A percentile compares a stretch with the other conserved stretches of the same genome.
These are phyloP conservation scores for Hypselothyrea guttata DNA, from an alignment of 2,888 invertebrate species.

Conservation along the genomic window DNA sequence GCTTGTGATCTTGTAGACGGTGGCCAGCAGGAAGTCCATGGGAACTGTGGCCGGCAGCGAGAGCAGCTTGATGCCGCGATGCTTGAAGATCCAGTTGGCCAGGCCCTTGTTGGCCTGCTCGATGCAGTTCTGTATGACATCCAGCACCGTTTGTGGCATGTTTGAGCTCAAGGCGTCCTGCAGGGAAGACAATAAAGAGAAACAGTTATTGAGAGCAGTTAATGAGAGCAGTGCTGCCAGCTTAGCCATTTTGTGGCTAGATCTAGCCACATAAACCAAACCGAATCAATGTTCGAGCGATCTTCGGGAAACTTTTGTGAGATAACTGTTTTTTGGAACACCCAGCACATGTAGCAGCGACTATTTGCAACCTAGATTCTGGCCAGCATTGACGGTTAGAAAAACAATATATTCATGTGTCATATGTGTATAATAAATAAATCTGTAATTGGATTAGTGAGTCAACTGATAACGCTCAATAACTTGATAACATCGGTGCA, in stretches of 20 bases:
- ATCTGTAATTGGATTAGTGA: no score
- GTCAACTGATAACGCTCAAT: no score
- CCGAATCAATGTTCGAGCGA: no score
- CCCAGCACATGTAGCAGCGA: no score
- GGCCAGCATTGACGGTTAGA: not conserved
- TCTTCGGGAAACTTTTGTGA: no score
- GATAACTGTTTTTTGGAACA: no score
- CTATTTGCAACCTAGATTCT: no score
- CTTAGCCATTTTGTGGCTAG: no score
- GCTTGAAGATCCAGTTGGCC: conserved; percentile 94
- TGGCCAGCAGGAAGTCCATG: conserved; percentile 93
- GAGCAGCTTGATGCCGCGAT: conserved; percentile 90
- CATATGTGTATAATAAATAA: no score
- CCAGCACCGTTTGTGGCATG: conserved; percentile 94
- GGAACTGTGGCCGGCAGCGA: conserved; percentile 94
- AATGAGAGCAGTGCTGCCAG: no score
- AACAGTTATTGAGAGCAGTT: no score
- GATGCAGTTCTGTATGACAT: conserved; percentile 95
- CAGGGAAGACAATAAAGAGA: conserved; percentile 6
- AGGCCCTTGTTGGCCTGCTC: conserved; percentile 95
- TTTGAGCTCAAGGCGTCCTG: conserved; percentile 94
- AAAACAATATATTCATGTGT: not conserved
- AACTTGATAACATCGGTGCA: not conserved
- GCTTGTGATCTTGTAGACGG: conserved; percentile 83
- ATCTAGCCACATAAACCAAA: no score